Conservation (phyloP, 2,797 vertebrate species). For the Pelobates cultripes region DNA sequence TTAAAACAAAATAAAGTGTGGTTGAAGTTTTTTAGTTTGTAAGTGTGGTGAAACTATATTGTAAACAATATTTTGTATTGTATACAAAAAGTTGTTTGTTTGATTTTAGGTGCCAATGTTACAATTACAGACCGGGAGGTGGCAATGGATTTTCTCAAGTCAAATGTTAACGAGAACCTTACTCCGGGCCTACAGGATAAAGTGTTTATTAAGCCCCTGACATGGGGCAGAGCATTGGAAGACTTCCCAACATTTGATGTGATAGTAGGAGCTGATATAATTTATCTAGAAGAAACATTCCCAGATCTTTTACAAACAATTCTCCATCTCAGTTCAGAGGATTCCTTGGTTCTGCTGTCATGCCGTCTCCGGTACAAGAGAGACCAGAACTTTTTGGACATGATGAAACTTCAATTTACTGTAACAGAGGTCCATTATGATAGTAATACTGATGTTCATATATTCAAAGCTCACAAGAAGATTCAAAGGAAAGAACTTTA, state of each 20-base stretch:
- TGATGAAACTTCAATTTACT: conserved; percentile 76
- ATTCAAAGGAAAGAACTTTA: conserved; percentile 69
- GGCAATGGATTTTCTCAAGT: conserved; percentile 83
- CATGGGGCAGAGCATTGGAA: conserved; percentile 84
- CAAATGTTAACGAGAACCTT: conserved; percentile 86
- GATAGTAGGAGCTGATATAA: conserved; percentile 89
- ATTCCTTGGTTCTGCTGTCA: conserved; percentile 79
- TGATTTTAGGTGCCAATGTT: conserved; percentile 76
- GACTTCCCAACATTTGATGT: conserved; percentile 82
- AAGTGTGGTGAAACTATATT: too few relatives aligned
- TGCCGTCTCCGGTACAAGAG: conserved; percentile 92
- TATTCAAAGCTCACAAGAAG: conserved; percentile 81
- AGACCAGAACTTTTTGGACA: conserved; percentile 81
- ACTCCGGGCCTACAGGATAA: conserved; percentile 69
- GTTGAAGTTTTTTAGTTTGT: too few relatives aligned
- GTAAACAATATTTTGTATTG: too few relatives aligned
- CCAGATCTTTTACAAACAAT: conserved; percentile 82
- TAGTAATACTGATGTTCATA: conserved; percentile 79
- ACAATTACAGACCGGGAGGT: conserved; percentile 89
- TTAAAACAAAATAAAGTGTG: too few relatives aligned
- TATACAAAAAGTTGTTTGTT: too few relatives aligned
- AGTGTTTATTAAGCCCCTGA: conserved; percentile 83
- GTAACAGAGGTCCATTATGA: conserved; percentile 85
- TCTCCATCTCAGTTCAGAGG: conserved; percentile 80
- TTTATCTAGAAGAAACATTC: conserved; percentile 95